Evolutionary conservation across 2,113 vertebrate species (phyloP).

Genomic region (Melanostigma gelatinosum): DNA sequence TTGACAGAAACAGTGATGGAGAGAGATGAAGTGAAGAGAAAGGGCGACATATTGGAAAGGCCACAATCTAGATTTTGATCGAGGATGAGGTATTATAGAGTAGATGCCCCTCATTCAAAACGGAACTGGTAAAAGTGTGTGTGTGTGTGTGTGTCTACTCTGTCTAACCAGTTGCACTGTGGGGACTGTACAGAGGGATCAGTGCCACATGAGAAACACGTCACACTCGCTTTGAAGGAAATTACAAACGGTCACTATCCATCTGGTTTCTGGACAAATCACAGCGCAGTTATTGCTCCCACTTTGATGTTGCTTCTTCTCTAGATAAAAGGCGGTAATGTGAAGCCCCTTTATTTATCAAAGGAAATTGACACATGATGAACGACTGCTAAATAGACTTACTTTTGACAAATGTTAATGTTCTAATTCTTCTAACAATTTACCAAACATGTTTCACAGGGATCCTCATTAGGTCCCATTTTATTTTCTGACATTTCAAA

Average conservation of each 20-base stretch:
- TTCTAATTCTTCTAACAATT: not conserved
- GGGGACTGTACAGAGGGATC: not conserved
- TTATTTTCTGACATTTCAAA: not conserved
- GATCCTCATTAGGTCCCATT: not conserved
- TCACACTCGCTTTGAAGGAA: constrained; percentile 10
- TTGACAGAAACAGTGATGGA: constrained; percentile 11
- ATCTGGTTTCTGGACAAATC: constrained; percentile 14
- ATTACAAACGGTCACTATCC: constrained; percentile 4
- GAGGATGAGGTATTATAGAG: not conserved
- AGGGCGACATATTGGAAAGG: not conserved
- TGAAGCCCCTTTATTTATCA: not conserved
- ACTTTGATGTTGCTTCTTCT: constrained; percentile 7
- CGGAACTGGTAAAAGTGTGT: too few relatives aligned
- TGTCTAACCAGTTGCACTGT: not conserved
- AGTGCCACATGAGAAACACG: constrained; percentile 1
- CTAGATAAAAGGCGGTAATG: not conserved
- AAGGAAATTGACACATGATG: not conserved
- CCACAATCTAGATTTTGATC: not conserved
- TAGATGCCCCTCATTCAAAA: too few relatives aligned
- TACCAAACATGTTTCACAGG: not conserved
- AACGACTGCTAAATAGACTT: not conserved
- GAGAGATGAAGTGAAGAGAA: constrained; percentile 7
- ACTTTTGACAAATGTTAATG: not conserved
- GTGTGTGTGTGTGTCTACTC: too few relatives aligned
- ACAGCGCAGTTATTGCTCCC: not conserved